Base-by-base conservation (phyloP, 2,888 invertebrate species). In the Agriopis aurantiaria region DNA sequence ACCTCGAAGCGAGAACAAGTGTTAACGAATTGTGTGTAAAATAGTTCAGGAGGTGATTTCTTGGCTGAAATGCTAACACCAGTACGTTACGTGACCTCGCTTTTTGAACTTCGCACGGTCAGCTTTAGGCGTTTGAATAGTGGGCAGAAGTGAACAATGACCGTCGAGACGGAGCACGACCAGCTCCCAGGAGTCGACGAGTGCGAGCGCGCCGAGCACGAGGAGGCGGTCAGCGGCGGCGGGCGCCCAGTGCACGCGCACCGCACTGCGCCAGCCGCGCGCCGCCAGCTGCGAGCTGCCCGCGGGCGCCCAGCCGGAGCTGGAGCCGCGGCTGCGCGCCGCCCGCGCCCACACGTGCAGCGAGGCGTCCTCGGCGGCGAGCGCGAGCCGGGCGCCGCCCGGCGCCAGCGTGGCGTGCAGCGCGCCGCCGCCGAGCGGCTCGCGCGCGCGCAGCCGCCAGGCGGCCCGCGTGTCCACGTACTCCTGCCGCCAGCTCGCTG, bases 121-220 rank as follows among this genome's bases (percentile, higher is more conserved):
- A 23, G 17, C 17, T 23, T 2, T 0, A 23, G 17, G 17, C 17
- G 17, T 4, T 33, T 33, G 3, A 33, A 33, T 4, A 12, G 14
- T 6, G 3, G 12, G 0, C 40, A 33, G 33, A 33, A 10, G 23
- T 53, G 12, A 12, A 12, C 14, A 43, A 3, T 43, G 23, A 87
- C 83, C 83, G 69, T 78, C 74, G 33, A 80, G 73, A 40, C 78
- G 69, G 55, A 90, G 68, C 66, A 89, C 87, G 66, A 87, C 73
- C 56, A 89, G 78, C 77, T 91, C 90, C 88, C 89, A 87, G 74
- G 85, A 81, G 69, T 75, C 80, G 43, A 81, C 77, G 56, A 90
- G 87, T 71, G 84, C 84, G 17, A 85, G 83, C 63, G 80, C 80
- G n/a, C 91, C 91, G 8, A 84, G 82, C 43, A 88, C 73, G 74